Base-by-base conservation (phyloP, 2,888 invertebrate genomes). In the Octodonta nipae region DNA sequence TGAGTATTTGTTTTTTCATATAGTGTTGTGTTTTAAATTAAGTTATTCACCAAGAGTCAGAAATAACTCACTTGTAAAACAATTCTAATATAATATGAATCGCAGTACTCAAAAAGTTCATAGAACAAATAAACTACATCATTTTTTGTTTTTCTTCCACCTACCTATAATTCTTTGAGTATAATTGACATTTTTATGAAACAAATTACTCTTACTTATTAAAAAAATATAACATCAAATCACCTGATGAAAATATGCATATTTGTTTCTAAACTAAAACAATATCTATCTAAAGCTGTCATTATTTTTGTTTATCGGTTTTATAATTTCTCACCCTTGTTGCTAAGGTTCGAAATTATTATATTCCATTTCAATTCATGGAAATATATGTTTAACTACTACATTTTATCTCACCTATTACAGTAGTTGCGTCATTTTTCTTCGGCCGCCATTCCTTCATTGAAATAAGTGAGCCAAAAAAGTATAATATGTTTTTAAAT, bases 351-450 rank as follows among this genome's bases (percentile, higher is more conserved):
- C 44, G 11, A 28, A 52, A 54, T 50, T 53, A 53, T 52, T 52
- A 47, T 50, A 50, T 47, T 20, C 15, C 46, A 47, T 52, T 47
- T 51, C 50, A 50, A 56, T 58, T 58, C 57, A 55, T 47, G 51
- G 56, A 58, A 58, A 58, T 52, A 50, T 49, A 48, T 32, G 49
- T 45, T 55, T 55, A 55, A 46, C 54, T 49, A 50, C 55, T 52
- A 52, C 50, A 47, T 45, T 52, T 54, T 51, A 46, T 40, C n/a
- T 52, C 50, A 49, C 45, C 53, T 54, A 56, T 50, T 50, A 54
- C 53, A 54, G 58, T 58, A 55, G 55, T 55, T 55, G 54, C 54
- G 51, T 51, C 54, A 50, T 52, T 55, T n/a, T 39, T 36, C 37
- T 35, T 36, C 28, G 30, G 35, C 37, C 35, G 41, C 36, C 33